Percentiles rank a stretch among this genome's conserved stretches.
These are phyloP conservation scores for Archips crataeganus DNA, from an alignment of 2,888 invertebrate species.

Conservation along the genomic window DNA sequence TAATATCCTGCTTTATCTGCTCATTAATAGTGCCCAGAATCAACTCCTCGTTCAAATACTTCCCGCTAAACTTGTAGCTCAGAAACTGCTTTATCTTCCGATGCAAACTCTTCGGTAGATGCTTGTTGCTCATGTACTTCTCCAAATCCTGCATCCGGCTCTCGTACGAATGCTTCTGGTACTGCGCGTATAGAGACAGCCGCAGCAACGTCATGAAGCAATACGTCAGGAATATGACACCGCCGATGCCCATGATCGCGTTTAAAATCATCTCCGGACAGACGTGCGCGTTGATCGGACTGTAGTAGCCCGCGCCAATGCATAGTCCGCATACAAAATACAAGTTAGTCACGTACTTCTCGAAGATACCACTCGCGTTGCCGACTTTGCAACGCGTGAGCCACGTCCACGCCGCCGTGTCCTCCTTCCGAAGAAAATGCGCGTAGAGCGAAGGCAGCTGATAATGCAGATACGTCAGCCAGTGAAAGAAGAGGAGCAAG, in stretches of 20 bases:
- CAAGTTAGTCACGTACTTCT: conserved; percentile 62
- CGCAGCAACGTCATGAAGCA: conserved; percentile 58
- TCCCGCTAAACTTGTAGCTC: conserved; percentile 66
- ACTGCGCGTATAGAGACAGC: conserved; percentile 58
- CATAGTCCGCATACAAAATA: conserved; percentile 59
- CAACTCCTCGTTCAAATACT: conserved; percentile 62
- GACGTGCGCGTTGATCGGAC: conserved; percentile 52
- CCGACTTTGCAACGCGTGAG: conserved; percentile 50
- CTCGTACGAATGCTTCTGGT: conserved; percentile 57
- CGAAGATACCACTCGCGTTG: conserved; percentile 45
- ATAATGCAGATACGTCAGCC: conserved; percentile 67
- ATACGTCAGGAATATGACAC: conserved; percentile 59
- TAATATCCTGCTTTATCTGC: conserved; percentile 83
- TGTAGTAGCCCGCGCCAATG: conserved; percentile 61
- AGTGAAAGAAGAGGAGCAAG: conserved; percentile 62
- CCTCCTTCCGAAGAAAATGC: conserved; percentile 46
- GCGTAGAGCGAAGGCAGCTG: conserved; percentile 63
- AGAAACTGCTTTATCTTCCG: conserved; percentile 63
- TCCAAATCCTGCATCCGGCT: conserved; percentile 61
- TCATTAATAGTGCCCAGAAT: conserved; percentile 69
- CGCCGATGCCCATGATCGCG: conserved; percentile 54
- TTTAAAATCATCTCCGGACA: conserved; percentile 57
- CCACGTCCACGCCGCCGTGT: conserved; percentile 49
- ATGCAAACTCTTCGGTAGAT: conserved; percentile 58
- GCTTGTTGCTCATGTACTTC: conserved; percentile 59